These are phyloP conservation scores for Pionites leucogaster DNA, from an alignment of 2,113 vertebrate species.

Conservation along the genomic window DNA sequence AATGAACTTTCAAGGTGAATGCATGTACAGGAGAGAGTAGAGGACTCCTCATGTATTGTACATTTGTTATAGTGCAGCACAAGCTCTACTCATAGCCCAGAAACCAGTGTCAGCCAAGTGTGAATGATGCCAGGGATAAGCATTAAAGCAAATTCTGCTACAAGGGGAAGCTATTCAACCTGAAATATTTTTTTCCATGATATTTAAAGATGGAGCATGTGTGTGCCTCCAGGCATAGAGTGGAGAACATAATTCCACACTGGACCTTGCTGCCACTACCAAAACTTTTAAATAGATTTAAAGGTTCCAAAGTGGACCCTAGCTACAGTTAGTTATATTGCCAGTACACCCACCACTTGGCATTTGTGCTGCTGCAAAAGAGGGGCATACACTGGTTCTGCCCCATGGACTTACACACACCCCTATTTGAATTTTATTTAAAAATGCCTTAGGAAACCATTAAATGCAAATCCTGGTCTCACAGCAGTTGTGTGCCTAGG, in stretches of 20 bases:
- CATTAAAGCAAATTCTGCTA: constrained; percentile 20
- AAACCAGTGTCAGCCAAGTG: constrained; percentile 3
- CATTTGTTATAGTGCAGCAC: background rate
- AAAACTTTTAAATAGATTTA: background rate
- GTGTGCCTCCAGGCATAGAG: background rate
- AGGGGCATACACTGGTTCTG: background rate
- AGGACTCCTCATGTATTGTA: background rate
- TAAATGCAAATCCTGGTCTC: background rate
- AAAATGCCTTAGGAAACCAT: background rate
- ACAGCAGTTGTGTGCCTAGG: background rate
- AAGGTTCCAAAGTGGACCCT: background rate
- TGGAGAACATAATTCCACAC: background rate
- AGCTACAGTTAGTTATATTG: background rate
- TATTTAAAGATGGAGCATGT: background rate
- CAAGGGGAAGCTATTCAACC: background rate
- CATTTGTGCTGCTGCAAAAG: background rate
- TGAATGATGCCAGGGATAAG: constrained; percentile 11
- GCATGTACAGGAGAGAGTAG: background rate
- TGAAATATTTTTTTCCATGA: background rate
- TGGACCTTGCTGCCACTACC: background rate
- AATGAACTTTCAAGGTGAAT: constrained; percentile 49
- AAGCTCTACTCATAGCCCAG: background rate
- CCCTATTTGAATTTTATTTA: background rate
- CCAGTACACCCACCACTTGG: background rate
- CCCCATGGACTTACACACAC: background rate